These are phyloP conservation scores for Agrochola lychnidis DNA, from an alignment of 2,888 invertebrate genomes.

Conservation along the genomic window DNA sequence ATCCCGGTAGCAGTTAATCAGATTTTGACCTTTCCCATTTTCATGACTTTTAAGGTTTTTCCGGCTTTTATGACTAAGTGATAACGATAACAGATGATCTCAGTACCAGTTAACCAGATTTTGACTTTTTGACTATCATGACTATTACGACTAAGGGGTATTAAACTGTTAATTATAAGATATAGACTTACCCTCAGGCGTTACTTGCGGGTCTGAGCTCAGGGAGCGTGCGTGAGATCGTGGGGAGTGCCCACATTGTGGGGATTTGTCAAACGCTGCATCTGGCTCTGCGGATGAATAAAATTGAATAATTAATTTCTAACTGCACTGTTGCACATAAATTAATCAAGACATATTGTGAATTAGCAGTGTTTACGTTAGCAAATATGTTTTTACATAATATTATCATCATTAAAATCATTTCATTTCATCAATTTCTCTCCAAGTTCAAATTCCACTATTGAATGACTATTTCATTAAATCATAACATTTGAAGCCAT, in stretches of 20 bases:
- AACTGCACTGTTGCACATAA: not conserved
- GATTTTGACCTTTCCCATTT: not conserved
- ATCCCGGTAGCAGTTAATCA: not conserved
- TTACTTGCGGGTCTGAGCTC: constrained; percentile 85
- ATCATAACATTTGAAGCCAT: not conserved
- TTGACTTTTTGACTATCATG: not conserved
- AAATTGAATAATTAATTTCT: not conserved
- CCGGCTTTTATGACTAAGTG: too few species aligned
- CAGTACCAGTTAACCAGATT: not conserved
- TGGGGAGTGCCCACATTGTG: constrained; percentile 87
- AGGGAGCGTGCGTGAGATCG: constrained; percentile 82
- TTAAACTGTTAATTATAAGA: not conserved
- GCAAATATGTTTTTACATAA: not conserved
- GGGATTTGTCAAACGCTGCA: constrained; percentile 93
- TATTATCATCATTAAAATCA: not conserved
- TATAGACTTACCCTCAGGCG: constrained; percentile 83
- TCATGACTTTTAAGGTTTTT: too few species aligned
- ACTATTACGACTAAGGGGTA: not conserved
- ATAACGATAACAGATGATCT: not conserved
- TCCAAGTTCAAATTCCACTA: not conserved
- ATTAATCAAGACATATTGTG: not conserved
- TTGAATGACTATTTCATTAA: not conserved
- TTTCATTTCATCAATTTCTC: too few species aligned
- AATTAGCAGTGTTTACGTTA: not conserved
- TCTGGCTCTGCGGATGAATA: constrained; percentile 91